Evolutionary conservation across 2,797 vertebrate genomes (phyloP), one percentile per base, ranked within the genome.

Genomic region (Pantherophis alleghaniensis): DNA sequence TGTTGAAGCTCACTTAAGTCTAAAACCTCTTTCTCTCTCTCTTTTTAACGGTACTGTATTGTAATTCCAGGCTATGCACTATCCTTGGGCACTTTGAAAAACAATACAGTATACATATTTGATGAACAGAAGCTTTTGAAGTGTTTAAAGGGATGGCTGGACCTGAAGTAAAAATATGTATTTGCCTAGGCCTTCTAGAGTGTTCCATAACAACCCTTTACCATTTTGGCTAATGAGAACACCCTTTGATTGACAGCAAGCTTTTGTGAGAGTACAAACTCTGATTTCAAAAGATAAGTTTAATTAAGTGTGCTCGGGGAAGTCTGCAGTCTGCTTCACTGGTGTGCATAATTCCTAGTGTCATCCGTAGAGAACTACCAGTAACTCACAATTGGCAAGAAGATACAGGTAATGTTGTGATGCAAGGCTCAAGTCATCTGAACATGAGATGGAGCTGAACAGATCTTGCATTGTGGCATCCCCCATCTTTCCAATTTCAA

Each of bases 281-380:
- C 95, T 69, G 66, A 32, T 88, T 93, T 93, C 88, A 56, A 63
- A 91, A 60, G 92, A 92, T 74, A 90, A 94, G 66, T 91, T 92
- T 92, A 79, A 93, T 94, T 95, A 94, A 90, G 91, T 95, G 86
- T 51, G 90, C 94, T 95, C 87, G 56, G 91, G 86, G 88, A 83
- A 79, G 86, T 92, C 95, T 93, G 57, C 91, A 94, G 89, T 94
- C 89, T 90, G 53, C 37, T 89, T 51, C 0, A 1, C 74, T 90
- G 4, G 66, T 87, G 51, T 87, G 51, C 13, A 47, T 47, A 47
- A 83, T 47, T 83, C 11, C 1, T 83, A 83, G 18, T 1, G 4
- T 9, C 42, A 47, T 47, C 79, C 4, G 4, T 32, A 12, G 74
- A 47, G 20, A 83, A 83, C 10, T 4, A 51, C 7, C 47, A 51